Evolutionary conservation across 2,797 vertebrate genomes (phyloP), one percentile per base, ranked within the genome.

Genomic region (Hirundo rustica): DNA sequence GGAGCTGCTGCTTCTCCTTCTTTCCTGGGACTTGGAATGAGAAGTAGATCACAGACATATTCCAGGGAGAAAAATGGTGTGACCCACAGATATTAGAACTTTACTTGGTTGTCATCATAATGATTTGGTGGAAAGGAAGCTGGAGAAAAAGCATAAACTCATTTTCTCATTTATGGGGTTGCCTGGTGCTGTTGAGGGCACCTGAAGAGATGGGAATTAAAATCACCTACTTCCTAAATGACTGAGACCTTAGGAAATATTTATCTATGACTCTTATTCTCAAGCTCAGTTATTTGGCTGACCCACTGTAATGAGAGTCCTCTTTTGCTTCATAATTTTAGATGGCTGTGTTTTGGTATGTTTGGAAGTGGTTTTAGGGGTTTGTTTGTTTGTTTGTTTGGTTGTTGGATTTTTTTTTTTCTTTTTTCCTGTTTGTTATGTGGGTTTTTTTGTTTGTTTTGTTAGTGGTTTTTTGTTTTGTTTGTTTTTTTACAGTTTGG

Each of bases 301-400:
- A 36, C 13, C 8, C 13, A 13, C 16, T 78, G 25, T 53, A 64
- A 64, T 40, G 25, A 38, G 23, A 58, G 16, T 58, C 3, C 27
- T 53, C 22, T 36, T 88, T 83, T 85, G 25, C 38, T 65, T 60
- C 87, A 61, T 45, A 79, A 62, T 81, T 92, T 88, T 55, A 92
- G 38, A 15, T 82, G 7, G 42, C 7, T 17, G 4, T 30, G 0
- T 22, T 71, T 70, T 77, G 8, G 11, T 48, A 79, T 57, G 10
- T 58, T 77, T 62, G n/a, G 11, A 84, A 72, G 32, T n/a, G 13
- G 0, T 34, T 68, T 84, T n/a, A n/a, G 36, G 10, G 13, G 0
- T 34, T 68, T 84, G 0, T 34, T 68, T 84, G 0, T 34, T 68
- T 81, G 0, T 34, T 68, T 84, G 4, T 4, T 57, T 20, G 4